phyloP scores from a whole-genome alignment of 2,113 vertebrate genomes.

The Pteropus alecto region DNA sequence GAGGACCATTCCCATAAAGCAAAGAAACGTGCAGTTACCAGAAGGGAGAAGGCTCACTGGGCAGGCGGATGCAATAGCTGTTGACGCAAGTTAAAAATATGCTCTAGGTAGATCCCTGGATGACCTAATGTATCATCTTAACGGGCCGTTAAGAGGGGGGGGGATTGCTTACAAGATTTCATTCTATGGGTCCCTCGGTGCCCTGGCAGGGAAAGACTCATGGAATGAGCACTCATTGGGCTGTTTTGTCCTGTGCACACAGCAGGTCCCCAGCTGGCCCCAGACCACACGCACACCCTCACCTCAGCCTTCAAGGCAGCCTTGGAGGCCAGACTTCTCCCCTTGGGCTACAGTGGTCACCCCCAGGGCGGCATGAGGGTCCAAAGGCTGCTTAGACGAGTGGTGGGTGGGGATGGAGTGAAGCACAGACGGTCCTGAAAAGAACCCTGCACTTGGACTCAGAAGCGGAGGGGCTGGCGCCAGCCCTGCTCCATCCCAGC shows the following conservation, averaged over 20 bases:
- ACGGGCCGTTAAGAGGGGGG: slow-evolving; percentile 38
- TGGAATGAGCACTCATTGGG: background rate
- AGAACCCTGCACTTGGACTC: background rate
- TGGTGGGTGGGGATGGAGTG: background rate
- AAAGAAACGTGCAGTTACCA: slow-evolving; percentile 53
- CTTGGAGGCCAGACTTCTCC: background rate
- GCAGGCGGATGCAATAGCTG: slow-evolving; percentile 33
- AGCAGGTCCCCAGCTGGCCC: background rate
- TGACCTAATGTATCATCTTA: slow-evolving; percentile 58
- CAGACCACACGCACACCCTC: background rate
- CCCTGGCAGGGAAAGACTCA: background rate
- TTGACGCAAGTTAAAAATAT: slow-evolving; percentile 60
- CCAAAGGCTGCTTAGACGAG: background rate
- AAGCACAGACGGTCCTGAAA: background rate
- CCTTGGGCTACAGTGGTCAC: background rate
- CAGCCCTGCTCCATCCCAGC: background rate
- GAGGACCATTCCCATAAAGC: slow-evolving; percentile 60
- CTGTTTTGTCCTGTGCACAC: background rate
- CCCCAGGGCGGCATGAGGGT: background rate
- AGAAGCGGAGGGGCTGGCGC: background rate
- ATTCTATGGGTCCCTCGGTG: background rate
- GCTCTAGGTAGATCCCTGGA: slow-evolving; percentile 64
- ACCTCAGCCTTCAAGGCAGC: background rate
- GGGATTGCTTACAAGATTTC: slow-evolving; percentile 7
- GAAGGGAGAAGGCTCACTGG: slow-evolving; percentile 30